Evolutionary conservation across 2,797 vertebrate species (phyloP).

Genomic region (Triplophysa bombifrons): DNA sequence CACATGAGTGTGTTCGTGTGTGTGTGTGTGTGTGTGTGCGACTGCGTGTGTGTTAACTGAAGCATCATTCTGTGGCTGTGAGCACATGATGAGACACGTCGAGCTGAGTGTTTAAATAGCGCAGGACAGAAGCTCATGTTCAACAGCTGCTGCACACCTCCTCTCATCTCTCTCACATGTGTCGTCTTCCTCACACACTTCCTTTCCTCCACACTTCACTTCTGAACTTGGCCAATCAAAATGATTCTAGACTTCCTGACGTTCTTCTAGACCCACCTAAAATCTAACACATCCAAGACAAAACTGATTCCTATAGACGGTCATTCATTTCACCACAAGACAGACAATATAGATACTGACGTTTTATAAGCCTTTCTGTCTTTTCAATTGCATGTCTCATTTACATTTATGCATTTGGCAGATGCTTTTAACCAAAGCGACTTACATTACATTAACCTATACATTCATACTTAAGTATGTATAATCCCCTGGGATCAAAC

Average conservation of each 20-base stretch:
- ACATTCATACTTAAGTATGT: no score
- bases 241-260: neutral
- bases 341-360: neutral
- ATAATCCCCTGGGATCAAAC: no score
- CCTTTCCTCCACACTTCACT: neutral
- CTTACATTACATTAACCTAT: no score
- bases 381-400: neutral
- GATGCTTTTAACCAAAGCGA: no score
- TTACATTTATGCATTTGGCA: no score
- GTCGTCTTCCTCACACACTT: conserved; percentile 4
- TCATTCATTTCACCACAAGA: no score
- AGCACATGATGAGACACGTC: conserved; percentile 69
- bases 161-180: neutral
- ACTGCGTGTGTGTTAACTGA: neutral
- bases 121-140: conserved; percentile 17
- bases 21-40: neutral
- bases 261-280: neutral
- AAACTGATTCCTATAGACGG: no score
- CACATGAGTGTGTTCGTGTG: no score
- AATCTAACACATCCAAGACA: no score
- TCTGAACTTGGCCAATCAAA: neutral
- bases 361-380: no score
- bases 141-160: neutral
- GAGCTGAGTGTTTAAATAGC: conserved; percentile 44
- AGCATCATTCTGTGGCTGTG: conserved; percentile 54